Evolutionary conservation across 2,888 invertebrate species (phyloP).

Genomic region (Melieria omissa): DNA sequence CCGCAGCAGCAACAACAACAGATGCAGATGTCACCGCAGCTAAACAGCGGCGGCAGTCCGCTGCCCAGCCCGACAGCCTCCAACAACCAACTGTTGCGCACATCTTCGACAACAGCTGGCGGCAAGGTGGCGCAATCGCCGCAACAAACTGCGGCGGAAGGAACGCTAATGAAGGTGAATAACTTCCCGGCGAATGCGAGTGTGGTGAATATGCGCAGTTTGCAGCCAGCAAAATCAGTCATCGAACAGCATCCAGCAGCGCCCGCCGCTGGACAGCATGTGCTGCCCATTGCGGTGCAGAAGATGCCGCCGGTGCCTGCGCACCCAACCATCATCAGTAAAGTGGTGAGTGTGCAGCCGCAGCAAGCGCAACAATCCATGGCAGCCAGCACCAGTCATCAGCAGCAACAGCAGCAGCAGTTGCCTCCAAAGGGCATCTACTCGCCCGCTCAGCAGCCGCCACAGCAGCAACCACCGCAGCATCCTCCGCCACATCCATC

Average conservation of each 20-base stretch:
- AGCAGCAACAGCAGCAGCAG: conserved; percentile 37
- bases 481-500: conserved; percentile 36
- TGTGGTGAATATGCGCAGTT: conserved; percentile 11
- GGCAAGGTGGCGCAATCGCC: conserved; percentile 7
- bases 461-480: conserved; percentile 26
- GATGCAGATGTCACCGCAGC: conserved; percentile 31
- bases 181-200: conserved; percentile 41
- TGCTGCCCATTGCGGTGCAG: conserved; percentile 55
- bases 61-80: background rate
- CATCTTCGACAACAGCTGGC: conserved; percentile 16
- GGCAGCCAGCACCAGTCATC: conserved; percentile 43
- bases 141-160: background rate
- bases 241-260: conserved; percentile 40
- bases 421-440: too few species aligned
- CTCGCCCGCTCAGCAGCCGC: conserved; percentile 27
- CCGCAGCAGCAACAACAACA: conserved; percentile 41
- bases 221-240: conserved; percentile 43
- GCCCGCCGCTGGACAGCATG: conserved; percentile 45
- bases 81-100: background rate
- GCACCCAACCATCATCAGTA: conserved; percentile 61
- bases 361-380: conserved; percentile 59
- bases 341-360: conserved; percentile 61
- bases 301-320: conserved; percentile 57
- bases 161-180: conserved; percentile 39
- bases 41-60: conserved; percentile 21